phyloP scores from a whole-genome alignment of 2,888 invertebrate genomes.

The Drosophila recens region DNA sequence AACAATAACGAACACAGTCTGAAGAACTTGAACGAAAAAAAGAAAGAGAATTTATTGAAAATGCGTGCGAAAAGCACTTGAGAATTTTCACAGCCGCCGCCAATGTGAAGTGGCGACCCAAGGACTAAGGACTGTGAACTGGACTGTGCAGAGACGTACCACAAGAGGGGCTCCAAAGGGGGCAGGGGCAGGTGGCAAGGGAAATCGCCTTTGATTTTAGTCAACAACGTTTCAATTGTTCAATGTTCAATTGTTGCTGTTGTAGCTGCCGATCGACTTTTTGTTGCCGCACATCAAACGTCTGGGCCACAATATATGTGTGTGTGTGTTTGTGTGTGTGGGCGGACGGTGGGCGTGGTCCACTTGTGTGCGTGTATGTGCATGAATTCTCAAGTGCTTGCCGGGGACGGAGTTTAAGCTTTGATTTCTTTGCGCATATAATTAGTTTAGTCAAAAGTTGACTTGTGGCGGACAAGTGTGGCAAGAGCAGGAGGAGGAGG shows the following conservation, averaged over 20 bases:
- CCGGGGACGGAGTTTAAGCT: conserved; percentile 32
- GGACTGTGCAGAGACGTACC: background rate
- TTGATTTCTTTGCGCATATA: conserved; percentile 69
- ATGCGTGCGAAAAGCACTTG: conserved; percentile 62
- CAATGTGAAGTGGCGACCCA: conserved; percentile 45
- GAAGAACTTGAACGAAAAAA: conserved; percentile 10
- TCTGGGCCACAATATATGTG: background rate
- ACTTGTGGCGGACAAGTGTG: conserved; percentile 35
- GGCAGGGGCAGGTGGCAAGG: background rate
- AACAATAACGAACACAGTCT: conserved; percentile 30
- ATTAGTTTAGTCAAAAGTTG: conserved; percentile 74
- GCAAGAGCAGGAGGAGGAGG: background rate
- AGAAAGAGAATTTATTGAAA: conserved; percentile 60
- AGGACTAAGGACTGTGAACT: conserved; percentile 42
- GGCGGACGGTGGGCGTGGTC: conserved; percentile 19
- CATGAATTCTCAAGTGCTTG: conserved; percentile 56
- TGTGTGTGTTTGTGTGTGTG: background rate
- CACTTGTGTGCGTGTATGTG: conserved; percentile 67
- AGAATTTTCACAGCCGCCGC: conserved; percentile 44
- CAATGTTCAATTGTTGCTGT: conserved; percentile 20
- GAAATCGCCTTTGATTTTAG: conserved; percentile 51
- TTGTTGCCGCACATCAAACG: conserved; percentile 65
- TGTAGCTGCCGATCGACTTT: conserved; percentile 59
- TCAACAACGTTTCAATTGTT: conserved; percentile 15
- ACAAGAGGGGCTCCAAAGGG: background rate